phyloP scores from a whole-genome alignment of 2,888 invertebrate species.

The Fragum sueziense region DNA sequence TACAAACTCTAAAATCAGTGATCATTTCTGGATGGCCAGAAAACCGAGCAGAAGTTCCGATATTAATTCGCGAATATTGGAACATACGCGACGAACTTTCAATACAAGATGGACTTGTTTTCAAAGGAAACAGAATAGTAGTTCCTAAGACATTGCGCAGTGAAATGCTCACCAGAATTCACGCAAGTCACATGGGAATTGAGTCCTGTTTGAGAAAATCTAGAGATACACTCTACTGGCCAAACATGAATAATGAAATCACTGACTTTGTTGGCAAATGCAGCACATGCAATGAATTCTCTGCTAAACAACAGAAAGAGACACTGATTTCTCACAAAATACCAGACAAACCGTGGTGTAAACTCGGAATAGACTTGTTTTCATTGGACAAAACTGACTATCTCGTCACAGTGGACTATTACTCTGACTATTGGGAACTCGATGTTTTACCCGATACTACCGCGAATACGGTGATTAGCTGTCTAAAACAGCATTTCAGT shows the following conservation, averaged over 20 bases:
- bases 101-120: conserved; percentile 28
- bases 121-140: conserved; percentile 22
- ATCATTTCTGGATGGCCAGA: conserved; percentile 4
- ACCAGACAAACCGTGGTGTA: conserved; percentile 37
- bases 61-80: conserved; percentile 15
- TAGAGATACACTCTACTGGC: conserved; percentile 47
- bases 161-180: conserved; percentile 22
- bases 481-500: conserved; percentile 45
- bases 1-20: conserved; percentile 6
- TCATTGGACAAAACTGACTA: conserved; percentile 28
- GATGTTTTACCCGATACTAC: conserved; percentile 27
- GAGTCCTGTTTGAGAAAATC: conserved; percentile 21
- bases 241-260: conserved; percentile 39
- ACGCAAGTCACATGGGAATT: conserved; percentile 27
- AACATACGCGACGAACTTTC: conserved; percentile 14
- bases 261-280: conserved; percentile 31
- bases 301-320: conserved; percentile 38
- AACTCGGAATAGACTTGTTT: conserved; percentile 44
- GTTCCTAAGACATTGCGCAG: conserved; percentile 27
- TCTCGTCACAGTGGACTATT: conserved; percentile 47
- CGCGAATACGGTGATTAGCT: conserved; percentile 30
- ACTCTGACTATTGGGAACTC: conserved; percentile 40
- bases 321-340: conserved; percentile 36
- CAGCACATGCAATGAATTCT: conserved; percentile 26
- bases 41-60: conserved; percentile 3